Base-by-base conservation (phyloP, 2,888 invertebrate species). In the Petrolisthes cinctipes region DNA sequence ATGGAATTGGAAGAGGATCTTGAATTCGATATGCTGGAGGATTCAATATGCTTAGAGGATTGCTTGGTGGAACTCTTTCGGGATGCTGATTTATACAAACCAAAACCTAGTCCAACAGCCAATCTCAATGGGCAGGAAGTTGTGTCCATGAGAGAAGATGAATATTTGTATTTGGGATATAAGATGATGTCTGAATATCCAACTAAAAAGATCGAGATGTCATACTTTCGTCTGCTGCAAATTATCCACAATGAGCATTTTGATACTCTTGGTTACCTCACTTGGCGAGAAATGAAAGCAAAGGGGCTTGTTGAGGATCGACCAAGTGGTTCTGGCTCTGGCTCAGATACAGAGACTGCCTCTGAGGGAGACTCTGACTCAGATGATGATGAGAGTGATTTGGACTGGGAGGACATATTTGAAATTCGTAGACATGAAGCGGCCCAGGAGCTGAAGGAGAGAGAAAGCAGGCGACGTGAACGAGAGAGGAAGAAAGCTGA, bases 211-310 rank as follows among this genome's bases (percentile, higher is more conserved):
- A 66, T 89, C 68, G 90, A 90, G 76, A 86, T 86, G 51, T 90
- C 90, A 9, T 85, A 84, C 53, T 88, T 66, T 56, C 83, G 88
- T 9, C 71, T 90, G 53, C 68, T 89, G 75, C 90, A 89, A 57
- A 88, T 88, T 53, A 85, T 88, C 68, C 87, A 89, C 66, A 86
- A 83, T 82, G 90, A 90, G 57, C 82, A 89, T 23, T 90, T 90
- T 86, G 85, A 82, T n/a, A 81, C 86, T 4, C 82, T 87, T 5
- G 89, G 88, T 7, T 90, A 80, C 66, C 84, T 89, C 20, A 83
- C 80, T 4, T 83, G 86, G 83, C 73, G 68, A 56, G 80, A 85
- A 66, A 66, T 90, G 57, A 51, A 85, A 53, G 20, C 37, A n/a
- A 83, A 82, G 53, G 68, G 80, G 7, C 66, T 84, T 54, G 88